Evolutionary conservation across 1,140 invertebrate genomes (phyloP).

Genomic region (Papilio polytes): DNA sequence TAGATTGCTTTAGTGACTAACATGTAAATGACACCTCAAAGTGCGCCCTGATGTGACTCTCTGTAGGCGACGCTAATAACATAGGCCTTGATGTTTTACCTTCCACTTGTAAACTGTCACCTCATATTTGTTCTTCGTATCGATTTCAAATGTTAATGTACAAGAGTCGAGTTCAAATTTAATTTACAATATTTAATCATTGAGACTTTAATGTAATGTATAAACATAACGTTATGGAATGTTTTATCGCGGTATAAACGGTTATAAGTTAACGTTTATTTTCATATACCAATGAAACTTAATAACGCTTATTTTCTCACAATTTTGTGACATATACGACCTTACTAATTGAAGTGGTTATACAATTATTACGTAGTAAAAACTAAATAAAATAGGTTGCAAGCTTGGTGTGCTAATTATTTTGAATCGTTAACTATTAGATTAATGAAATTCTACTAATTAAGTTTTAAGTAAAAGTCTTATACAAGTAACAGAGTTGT

Average conservation of each 20-base stretch:
- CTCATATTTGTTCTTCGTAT: slow-evolving; percentile 62
- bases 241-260: slow-evolving; percentile 55
- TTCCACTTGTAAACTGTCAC: slow-evolving; percentile 46
- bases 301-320: slow-evolving; percentile 56
- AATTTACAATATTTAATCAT: slow-evolving; percentile 68
- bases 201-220: slow-evolving; percentile 65
- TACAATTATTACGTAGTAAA: background rate
- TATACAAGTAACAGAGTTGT: too few relatives aligned
- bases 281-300: slow-evolving; percentile 52
- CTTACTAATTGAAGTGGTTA: background rate
- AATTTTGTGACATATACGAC: slow-evolving; percentile 51
- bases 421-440: too few relatives aligned
- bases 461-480: too few relatives aligned
- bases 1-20: slow-evolving; percentile 43
- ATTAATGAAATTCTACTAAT: too few relatives aligned
- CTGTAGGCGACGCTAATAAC: slow-evolving; percentile 60
- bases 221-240: slow-evolving; percentile 52
- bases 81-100: slow-evolving; percentile 48
- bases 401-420: background rate
- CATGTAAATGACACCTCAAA: slow-evolving; percentile 62
- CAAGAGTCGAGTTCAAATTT: slow-evolving; percentile 49
- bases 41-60: slow-evolving; percentile 58
- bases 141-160: slow-evolving; percentile 59
- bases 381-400: background rate
- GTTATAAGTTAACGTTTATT: slow-evolving; percentile 54